phyloP scores from a whole-genome alignment of 2,888 invertebrate genomes.

The Clepsis dumicolana region DNA sequence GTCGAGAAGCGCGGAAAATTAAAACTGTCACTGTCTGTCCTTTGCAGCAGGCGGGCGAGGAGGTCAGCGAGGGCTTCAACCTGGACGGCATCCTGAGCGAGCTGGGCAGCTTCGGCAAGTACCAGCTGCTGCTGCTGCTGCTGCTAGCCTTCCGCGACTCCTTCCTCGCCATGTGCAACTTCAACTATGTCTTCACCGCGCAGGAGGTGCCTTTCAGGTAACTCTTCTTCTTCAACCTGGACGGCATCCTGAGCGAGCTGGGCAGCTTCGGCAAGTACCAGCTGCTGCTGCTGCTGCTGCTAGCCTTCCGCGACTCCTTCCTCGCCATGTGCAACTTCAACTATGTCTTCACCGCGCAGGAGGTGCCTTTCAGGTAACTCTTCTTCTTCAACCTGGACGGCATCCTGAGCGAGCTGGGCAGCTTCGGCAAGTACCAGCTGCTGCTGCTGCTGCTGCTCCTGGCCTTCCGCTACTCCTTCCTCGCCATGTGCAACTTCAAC shows the following conservation, averaged over 20 bases:
- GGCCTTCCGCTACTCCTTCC: conserved; percentile 85
- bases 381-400: conserved; percentile 80
- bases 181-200: conserved; percentile 86
- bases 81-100: conserved; percentile 81
- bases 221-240: conserved; percentile 73
- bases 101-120: conserved; percentile 86
- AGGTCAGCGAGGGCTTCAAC: conserved; percentile 68
- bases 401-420: conserved; percentile 81
- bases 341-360: conserved; percentile 86
- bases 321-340: conserved; percentile 81
- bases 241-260: conserved; percentile 80
- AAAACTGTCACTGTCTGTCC: no score
- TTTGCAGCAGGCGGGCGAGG: conserved; percentile 43
- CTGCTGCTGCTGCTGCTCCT: conserved; percentile 83
- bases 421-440: conserved; percentile 86
- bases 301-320: conserved; percentile 85
- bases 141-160: conserved; percentile 85
- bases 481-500: conserved; percentile 80
- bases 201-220: conserved; percentile 85
- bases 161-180: conserved; percentile 83
- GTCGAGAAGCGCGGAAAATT: no score
- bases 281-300: conserved; percentile 79
- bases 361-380: conserved; percentile 82
- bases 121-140: conserved; percentile 82
- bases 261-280: conserved; percentile 87